A percentile compares a stretch with the other conserved stretches of the same genome.
Conservation (phyloP, 2,888 invertebrate genomes). For the Tholera decimalis region DNA sequence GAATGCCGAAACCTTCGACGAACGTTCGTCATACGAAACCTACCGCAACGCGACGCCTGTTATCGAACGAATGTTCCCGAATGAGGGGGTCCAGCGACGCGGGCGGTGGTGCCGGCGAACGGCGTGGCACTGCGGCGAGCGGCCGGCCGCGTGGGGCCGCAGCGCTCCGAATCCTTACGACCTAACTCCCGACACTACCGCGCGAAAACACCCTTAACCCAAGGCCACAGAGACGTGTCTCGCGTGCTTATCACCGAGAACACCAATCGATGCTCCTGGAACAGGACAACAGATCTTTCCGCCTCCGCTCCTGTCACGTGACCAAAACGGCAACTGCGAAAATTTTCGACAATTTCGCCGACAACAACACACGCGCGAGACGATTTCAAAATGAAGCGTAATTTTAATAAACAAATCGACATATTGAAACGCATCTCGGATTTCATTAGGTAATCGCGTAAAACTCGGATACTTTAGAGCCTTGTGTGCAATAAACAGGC, state of each 20-base stretch:
- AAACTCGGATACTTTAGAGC: slow-evolving; percentile 70
- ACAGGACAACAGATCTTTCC: slow-evolving; percentile 89
- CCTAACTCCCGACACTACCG: slow-evolving; percentile 72
- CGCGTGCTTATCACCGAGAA: slow-evolving; percentile 54
- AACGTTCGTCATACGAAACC: slow-evolving; percentile 77
- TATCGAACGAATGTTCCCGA: slow-evolving; percentile 75
- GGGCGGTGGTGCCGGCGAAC: slow-evolving; percentile 82
- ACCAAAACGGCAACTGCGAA: slow-evolving; percentile 77
- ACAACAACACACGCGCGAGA: slow-evolving; percentile 63
- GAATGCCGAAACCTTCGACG: slow-evolving; percentile 65
- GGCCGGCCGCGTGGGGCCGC: slow-evolving; percentile 84
- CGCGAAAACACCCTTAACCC: slow-evolving; percentile 66
- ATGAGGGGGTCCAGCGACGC: slow-evolving; percentile 70
- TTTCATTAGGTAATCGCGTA: slow-evolving; percentile 76
- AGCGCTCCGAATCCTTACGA: slow-evolving; percentile 77
- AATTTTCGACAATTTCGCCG: slow-evolving; percentile 79
- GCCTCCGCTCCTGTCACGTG: slow-evolving; percentile 85
- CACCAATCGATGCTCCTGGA: slow-evolving; percentile 89
- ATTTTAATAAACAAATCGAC: slow-evolving; percentile 80
- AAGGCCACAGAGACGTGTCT: slow-evolving; percentile 66
- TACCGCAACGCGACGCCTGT: slow-evolving; percentile 84
- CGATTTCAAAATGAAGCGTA: slow-evolving; percentile 75
- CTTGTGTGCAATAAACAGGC: slow-evolving; percentile 73
- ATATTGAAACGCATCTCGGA: slow-evolving; percentile 72
- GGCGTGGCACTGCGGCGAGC: slow-evolving; percentile 89